Base-by-base conservation (phyloP, 1,140 invertebrate species). In the Agrilus planipennis region DNA sequence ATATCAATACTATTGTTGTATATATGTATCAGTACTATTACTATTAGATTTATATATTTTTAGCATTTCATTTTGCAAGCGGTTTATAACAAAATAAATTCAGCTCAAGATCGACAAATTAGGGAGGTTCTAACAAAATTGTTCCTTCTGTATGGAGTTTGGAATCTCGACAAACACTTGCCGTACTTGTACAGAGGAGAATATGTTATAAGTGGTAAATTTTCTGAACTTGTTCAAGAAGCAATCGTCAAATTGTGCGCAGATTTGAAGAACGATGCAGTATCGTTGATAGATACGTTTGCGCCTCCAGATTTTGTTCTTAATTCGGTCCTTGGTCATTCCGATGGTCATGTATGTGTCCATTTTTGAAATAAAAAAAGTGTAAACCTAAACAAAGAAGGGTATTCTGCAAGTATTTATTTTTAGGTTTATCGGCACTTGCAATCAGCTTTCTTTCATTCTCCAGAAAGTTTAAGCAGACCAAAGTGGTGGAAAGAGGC, bases 291-390 rank as follows among this genome's bases (percentile, higher is more conserved):
- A 1, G 91, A 95, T 70, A 76, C 77, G 1, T 70, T 94, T 41
- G 84, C 89, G 12, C 89, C 89, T 2, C 80, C 85, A 11, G 90
- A 95, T 69, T 91, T 84, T 58, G 75, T 85, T 49, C 57, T 90
- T 0, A 82, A 84, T 54, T 90, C 86, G 4, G 74, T 77, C 11
- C 64, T 90, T 10, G 87, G 85, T 34, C 67, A 71, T 52, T 76
- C 83, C 2, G 83, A 90, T 68, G 88, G 87, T 55, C 69, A 85
- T 62, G 76, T 78, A 55, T 54, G 48, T 41, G 38, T 31, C 10
- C 19, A 32, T 5, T 32, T 14, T 48, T 14, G 19, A 18, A 6
- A 16, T 15, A 2, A 1, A 23, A 22, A 17, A n/a, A 5, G 12
- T 3, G 11, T 4, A 39, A 11, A 39, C 12, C 10, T 10, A 39